A percentile compares a stretch with the other conserved stretches of the same genome.
phyloP scores from a whole-genome alignment of 2,888 invertebrate species.

The Dicycla oo region DNA sequence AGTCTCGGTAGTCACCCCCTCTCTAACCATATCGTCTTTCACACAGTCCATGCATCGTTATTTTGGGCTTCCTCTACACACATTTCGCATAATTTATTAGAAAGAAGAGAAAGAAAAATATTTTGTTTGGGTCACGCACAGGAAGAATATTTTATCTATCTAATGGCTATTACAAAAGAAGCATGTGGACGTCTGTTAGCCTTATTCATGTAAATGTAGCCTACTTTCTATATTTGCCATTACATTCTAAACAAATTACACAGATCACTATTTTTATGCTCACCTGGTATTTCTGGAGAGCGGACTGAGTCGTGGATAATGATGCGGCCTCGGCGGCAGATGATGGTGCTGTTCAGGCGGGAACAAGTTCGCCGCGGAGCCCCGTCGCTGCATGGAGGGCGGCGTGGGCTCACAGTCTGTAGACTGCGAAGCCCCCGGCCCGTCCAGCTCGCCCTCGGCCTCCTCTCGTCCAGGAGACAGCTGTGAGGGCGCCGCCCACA shows the following conservation, averaged over 20 bases:
- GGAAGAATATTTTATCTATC: background rate
- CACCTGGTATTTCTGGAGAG: constrained; percentile 93
- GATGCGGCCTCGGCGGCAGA: constrained; percentile 87
- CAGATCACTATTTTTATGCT: background rate
- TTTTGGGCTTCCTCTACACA: background rate
- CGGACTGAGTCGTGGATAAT: constrained; percentile 94
- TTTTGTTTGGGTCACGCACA: too few species aligned
- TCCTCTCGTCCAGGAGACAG: constrained; percentile 96
- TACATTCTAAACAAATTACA: background rate
- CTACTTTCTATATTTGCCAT: background rate
- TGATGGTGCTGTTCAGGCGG: constrained; percentile 91
- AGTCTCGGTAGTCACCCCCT: background rate
- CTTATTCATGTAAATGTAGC: background rate
- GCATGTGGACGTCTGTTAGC: background rate
- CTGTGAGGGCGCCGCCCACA: constrained; percentile 83
- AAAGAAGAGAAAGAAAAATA: too few species aligned
- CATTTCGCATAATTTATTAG: background rate
- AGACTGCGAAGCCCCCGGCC: constrained; percentile 97
- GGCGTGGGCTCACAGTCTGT: constrained; percentile 98
- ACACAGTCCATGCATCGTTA: background rate
- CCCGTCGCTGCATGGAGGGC: constrained; percentile 94
- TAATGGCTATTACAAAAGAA: background rate
- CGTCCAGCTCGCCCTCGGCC: constrained; percentile 96
- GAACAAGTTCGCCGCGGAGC: constrained; percentile 97
- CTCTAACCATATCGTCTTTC: background rate